Base-by-base conservation (phyloP, 2,113 vertebrate species). In the Coryphaenoides rupestris region DNA sequence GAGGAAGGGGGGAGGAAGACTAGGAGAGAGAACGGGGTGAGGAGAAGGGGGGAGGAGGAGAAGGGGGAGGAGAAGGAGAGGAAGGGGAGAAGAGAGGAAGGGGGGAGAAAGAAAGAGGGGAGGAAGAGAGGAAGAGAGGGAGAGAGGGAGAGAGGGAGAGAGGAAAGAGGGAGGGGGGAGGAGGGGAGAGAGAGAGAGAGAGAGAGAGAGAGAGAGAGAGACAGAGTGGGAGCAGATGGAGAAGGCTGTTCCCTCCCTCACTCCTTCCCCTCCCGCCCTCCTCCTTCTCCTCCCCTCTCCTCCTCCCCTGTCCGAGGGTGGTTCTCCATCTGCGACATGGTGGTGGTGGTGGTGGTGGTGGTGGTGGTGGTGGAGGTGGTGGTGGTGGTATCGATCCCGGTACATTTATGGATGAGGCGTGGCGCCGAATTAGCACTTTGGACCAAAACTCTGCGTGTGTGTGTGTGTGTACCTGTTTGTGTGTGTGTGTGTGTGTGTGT, bases 311-410 rank as follows among this genome's bases (percentile, higher is more conserved):
- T 75, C 52, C 47, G 4, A 63, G 49, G 64, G 58, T 63, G 57
- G 33, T 54, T 73, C 76, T 75, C 65, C 71, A 78, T 72, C 75
- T 74, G 75, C 75, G 60, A 70, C 69, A 74, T 81, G 74, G n/a
- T n/a, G n/a, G n/a, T n/a, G n/a, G n/a, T n/a, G n/a, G n/a, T n/a
- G n/a, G n/a, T n/a, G n/a, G n/a, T n/a, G n/a, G n/a, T n/a, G n/a
- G n/a, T n/a, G n/a, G n/a, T n/a, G n/a, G n/a, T n/a, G n/a, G n/a
- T n/a, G n/a, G n/a, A n/a, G n/a, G n/a, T n/a, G 72, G 73, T 75
- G 74, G 60, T 71, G 65, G 58, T 53, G 72, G 72, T 70, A 72
- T 79, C 68, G 74, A 81, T 78, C 65, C 59, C 55, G 68, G 74
- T 76, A 80, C 68, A 69, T 82, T 75, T 78, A 76, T 74, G 74